These are phyloP conservation scores for Caenorhabditis afra DNA, from an alignment of 2,888 invertebrate species.

Conservation along the genomic window DNA sequence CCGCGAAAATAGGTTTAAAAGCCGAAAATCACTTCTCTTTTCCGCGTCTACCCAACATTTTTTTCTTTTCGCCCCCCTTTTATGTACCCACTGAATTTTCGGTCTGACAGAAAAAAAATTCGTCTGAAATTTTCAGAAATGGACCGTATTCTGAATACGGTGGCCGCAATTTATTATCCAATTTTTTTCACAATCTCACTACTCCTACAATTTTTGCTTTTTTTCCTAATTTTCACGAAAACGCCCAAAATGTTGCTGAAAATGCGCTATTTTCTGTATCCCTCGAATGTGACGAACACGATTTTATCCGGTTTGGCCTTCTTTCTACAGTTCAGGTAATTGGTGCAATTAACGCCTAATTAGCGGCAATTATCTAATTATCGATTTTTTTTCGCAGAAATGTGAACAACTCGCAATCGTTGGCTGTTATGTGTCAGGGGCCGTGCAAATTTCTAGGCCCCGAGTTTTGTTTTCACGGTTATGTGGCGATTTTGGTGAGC, in stretches of 20 bases:
- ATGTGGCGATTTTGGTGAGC: constrained; percentile 40
- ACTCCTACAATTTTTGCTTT: constrained; percentile 12
- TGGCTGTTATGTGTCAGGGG: constrained; percentile 48
- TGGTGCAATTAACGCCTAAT: neutral
- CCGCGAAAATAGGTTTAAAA: too few species aligned
- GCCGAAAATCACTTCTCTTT: too few species aligned
- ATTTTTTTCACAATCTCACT: constrained; percentile 5
- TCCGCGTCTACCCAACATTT: too few species aligned
- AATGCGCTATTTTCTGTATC: constrained; percentile 36
- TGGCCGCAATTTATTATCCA: constrained; percentile 25
- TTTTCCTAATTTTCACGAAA: constrained; percentile 16
- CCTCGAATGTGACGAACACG: constrained; percentile 16
- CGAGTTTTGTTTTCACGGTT: constrained; percentile 31
- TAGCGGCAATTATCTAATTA: too few species aligned
- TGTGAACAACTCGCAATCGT: constrained; percentile 25
- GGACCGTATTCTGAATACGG: constrained; percentile 5
- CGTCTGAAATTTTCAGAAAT: constrained; percentile 4
- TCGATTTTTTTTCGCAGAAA: constrained; percentile 6
- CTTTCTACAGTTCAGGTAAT: constrained; percentile 25
- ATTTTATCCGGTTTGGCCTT: constrained; percentile 6
- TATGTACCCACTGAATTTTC: neutral
- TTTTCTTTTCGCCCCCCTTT: too few species aligned
- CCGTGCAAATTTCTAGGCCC: constrained; percentile 28
- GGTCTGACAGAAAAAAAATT: too few species aligned
- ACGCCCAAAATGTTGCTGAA: constrained; percentile 16